phyloP scores from a whole-genome alignment of 2,797 vertebrate species.

The Sebastes vulpes region DNA sequence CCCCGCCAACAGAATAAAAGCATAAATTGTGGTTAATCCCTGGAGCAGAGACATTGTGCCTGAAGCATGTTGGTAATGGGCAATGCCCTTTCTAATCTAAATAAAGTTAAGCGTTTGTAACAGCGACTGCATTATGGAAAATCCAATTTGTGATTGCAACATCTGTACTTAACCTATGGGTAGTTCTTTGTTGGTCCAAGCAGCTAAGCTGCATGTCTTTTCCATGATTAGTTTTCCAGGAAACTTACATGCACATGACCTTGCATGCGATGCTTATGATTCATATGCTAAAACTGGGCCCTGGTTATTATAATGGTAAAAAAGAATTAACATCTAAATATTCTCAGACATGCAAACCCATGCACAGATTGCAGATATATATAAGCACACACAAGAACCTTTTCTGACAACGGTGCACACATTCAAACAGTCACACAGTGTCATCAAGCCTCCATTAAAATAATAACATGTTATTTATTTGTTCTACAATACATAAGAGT shows the following conservation, averaged over 20 bases:
- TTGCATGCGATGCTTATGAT: constrained; percentile 73
- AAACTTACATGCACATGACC: constrained; percentile 71
- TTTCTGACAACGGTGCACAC: constrained; percentile 3
- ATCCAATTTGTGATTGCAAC: constrained; percentile 81
- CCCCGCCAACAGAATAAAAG: constrained; percentile 71
- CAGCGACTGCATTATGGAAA: constrained; percentile 74
- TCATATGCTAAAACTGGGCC: constrained; percentile 64
- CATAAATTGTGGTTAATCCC: constrained; percentile 76
- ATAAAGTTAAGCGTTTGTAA: constrained; percentile 78
- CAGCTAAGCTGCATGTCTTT: constrained; percentile 68
- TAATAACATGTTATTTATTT: not conserved
- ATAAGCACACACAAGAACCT: not conserved
- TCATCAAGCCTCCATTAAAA: not conserved
- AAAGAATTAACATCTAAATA: constrained; percentile 58
- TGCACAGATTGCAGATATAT: constrained; percentile 10
- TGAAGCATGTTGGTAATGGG: constrained; percentile 69
- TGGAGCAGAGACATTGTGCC: constrained; percentile 66
- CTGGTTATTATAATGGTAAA: constrained; percentile 52
- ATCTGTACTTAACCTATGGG: constrained; percentile 74
- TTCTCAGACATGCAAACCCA: constrained; percentile 65
- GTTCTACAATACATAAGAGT: constrained; percentile 7
- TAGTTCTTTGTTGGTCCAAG: constrained; percentile 63
- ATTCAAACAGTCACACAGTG: not conserved
- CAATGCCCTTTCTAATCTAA: constrained; percentile 74
- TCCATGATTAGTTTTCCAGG: constrained; percentile 74